Evolutionary conservation across 2,113 vertebrate genomes (phyloP).

Genomic region (Sarotherodon lohbergeri): DNA sequence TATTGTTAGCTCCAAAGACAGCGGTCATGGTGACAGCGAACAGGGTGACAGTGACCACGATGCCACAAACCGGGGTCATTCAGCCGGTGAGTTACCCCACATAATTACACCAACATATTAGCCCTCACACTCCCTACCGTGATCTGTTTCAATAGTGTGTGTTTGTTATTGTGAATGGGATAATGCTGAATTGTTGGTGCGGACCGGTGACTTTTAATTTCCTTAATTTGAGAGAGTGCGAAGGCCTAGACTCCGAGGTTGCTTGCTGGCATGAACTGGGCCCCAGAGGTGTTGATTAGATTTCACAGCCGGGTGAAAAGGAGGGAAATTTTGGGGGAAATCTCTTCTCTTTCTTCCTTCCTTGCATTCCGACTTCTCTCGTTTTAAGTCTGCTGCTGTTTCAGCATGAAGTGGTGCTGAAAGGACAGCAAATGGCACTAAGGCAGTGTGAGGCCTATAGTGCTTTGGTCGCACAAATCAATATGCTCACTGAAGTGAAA

Average conservation of each 20-base stretch:
- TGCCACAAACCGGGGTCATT: constrained; percentile 96
- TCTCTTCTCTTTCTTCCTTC: background rate
- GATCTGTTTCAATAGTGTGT: background rate
- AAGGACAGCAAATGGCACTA: constrained; percentile 42
- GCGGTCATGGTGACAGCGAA: constrained; percentile 97
- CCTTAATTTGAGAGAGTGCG: constrained; percentile 55
- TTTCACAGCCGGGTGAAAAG: constrained; percentile 48
- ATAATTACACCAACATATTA: constrained; percentile 9
- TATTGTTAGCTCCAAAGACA: constrained; percentile 99
- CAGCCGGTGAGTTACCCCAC: constrained; percentile 82
- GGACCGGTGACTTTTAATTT: constrained; percentile 65
- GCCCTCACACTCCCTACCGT: background rate
- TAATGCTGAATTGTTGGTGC: constrained; percentile 53
- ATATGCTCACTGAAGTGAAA: constrained; percentile 43
- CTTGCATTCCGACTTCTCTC: background rate
- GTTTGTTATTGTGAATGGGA: constrained; percentile 34
- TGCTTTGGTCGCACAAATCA: constrained; percentile 42
- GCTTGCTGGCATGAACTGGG: constrained; percentile 25
- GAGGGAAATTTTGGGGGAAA: constrained; percentile 1
- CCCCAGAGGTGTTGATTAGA: constrained; percentile 55
- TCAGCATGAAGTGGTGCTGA: constrained; percentile 38
- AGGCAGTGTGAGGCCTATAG: constrained; percentile 4
- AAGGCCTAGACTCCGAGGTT: background rate
- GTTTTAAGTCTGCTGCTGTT: background rate
- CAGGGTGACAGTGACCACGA: constrained; percentile 99